A percentile compares a stretch with the other conserved stretches of the same genome.
These are phyloP conservation scores for Lasioglossum baleicum DNA, from an alignment of 1,140 invertebrate species.

Conservation along the genomic window DNA sequence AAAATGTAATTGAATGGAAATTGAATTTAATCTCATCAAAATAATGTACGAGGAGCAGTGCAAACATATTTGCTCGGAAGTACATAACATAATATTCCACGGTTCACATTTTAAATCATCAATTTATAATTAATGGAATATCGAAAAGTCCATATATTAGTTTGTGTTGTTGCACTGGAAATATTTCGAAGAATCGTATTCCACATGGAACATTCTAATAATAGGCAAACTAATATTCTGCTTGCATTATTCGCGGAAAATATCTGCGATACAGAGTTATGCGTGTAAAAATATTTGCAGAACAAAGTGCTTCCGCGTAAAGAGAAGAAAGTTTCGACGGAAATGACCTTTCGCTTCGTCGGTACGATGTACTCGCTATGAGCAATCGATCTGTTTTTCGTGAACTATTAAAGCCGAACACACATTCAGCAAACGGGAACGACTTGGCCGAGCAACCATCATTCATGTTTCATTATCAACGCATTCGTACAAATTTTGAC, in stretches of 20 bases:
- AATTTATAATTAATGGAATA: too few species aligned
- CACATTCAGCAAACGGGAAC: slow-evolving; percentile 31
- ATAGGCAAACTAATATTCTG: not conserved
- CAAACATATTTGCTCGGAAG: too few species aligned
- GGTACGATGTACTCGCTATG: slow-evolving; percentile 36
- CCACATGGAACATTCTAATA: too few species aligned
- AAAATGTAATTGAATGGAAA: too few species aligned
- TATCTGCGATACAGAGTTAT: not conserved
- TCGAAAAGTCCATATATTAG: too few species aligned
- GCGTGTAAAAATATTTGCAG: not conserved
- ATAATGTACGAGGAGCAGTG: too few species aligned
- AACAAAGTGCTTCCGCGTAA: not conserved
- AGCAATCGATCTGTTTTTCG: slow-evolving; percentile 64
- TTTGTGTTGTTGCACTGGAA: too few species aligned
- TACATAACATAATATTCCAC: too few species aligned
- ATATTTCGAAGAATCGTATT: too few species aligned
- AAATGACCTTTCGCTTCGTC: slow-evolving; percentile 57
- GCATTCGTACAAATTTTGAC: too few species aligned
- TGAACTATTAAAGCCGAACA: slow-evolving; percentile 58
- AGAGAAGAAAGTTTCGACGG: slow-evolving; percentile 45
- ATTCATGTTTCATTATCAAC: not conserved
- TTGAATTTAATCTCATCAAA: too few species aligned
- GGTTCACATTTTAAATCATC: too few species aligned
- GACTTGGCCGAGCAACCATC: not conserved
- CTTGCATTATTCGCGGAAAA: not conserved